phyloP scores from a whole-genome alignment of 35 echinoderm and acorn worm species.

The Lytechinus variegatus region DNA sequence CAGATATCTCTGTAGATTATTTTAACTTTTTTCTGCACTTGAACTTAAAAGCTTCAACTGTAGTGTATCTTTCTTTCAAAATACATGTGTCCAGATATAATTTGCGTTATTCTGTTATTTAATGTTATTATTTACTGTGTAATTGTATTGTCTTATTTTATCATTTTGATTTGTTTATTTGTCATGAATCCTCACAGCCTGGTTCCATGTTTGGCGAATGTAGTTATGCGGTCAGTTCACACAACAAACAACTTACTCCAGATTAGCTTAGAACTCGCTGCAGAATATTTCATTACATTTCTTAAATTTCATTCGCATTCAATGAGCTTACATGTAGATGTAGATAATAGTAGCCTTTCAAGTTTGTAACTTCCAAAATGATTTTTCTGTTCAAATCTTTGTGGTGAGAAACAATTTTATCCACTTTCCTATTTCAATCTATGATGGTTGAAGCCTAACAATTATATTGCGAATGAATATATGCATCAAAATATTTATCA shows the following conservation, averaged over 20 bases:
- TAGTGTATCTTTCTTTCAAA: background rate
- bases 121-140: background rate
- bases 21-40: background rate
- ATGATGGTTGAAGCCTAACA: too few relatives aligned
- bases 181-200: constrained; percentile 43
- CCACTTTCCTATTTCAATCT: too few relatives aligned
- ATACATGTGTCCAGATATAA: background rate
- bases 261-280: background rate
- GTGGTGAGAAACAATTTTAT: too few relatives aligned
- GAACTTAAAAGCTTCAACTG: background rate
- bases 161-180: constrained; percentile 46
- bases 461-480: too few relatives aligned
- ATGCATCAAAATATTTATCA: too few relatives aligned
- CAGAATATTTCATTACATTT: background rate
- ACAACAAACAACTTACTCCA: background rate
- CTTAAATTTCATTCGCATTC: background rate
- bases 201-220: constrained; percentile 55
- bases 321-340: background rate
- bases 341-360: too few relatives aligned
- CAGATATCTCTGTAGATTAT: background rate
- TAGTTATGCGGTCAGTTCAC: constrained; percentile 60
- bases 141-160: background rate
- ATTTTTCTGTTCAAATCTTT: too few relatives aligned
- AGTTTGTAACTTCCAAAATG: too few relatives aligned
- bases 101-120: background rate